Conservation (phyloP, 2,888 invertebrate species). For the Pocota personata region DNA sequence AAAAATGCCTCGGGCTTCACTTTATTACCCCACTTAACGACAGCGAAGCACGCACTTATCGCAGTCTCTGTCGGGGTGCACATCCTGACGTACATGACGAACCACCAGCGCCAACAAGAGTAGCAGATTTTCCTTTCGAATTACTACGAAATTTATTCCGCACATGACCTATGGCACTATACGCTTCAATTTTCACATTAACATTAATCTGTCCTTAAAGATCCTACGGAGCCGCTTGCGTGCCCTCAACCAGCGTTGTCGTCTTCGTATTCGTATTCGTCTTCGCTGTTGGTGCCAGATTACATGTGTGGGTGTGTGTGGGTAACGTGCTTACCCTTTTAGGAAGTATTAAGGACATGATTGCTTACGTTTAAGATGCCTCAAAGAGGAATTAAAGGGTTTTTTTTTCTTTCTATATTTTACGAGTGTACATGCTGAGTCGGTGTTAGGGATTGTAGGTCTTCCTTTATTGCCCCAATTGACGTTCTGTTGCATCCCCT, state of each 20-base stretch:
- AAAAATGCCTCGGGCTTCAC: slow-evolving; percentile 48
- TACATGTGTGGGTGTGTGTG: slow-evolving; percentile 1
- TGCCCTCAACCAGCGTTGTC: slow-evolving; percentile 44
- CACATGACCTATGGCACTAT: slow-evolving; percentile 65
- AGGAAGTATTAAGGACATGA: slow-evolving; percentile 71
- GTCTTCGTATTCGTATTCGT: neutral
- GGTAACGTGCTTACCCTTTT: slow-evolving; percentile 60
- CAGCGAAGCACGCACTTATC: slow-evolving; percentile 62
- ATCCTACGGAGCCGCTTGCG: slow-evolving; percentile 59
- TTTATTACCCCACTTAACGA: slow-evolving; percentile 66
- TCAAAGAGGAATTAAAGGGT: slow-evolving; percentile 49
- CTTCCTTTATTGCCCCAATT: slow-evolving; percentile 63
- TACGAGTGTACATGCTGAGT: slow-evolving; percentile 7
- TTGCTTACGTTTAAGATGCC: slow-evolving; percentile 68
- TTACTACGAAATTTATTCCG: slow-evolving; percentile 56
- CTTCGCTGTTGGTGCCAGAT: slow-evolving; percentile 11
- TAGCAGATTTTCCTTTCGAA: slow-evolving; percentile 38
- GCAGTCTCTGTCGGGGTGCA: slow-evolving; percentile 39
- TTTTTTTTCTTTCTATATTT: slow-evolving; percentile 4
- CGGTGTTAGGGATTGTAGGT: slow-evolving; percentile 28
- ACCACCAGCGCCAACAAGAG: neutral
- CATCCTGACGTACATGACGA: slow-evolving; percentile 32
- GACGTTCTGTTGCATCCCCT: slow-evolving; percentile 66
- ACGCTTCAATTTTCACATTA: slow-evolving; percentile 71
- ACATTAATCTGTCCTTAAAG: slow-evolving; percentile 68